Evolutionary conservation across 2,888 invertebrate genomes (phyloP).

Genomic region (Nineta flava): DNA sequence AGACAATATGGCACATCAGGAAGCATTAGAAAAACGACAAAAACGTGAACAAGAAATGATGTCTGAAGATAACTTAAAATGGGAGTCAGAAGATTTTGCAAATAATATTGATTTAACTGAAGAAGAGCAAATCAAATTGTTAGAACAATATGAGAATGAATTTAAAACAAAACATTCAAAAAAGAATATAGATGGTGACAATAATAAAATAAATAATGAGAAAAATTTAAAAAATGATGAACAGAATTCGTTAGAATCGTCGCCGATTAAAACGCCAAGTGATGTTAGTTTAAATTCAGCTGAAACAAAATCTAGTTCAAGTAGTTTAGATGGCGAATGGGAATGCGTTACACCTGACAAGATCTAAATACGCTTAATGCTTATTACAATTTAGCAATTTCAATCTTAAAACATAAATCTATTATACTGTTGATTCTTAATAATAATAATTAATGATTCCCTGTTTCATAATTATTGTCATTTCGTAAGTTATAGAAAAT

Average conservation of each 20-base stretch:
- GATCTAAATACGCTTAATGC: not conserved
- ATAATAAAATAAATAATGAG: slow-evolving; percentile 11
- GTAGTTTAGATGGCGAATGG: slow-evolving; percentile 30
- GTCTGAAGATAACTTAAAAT: slow-evolving; percentile 25
- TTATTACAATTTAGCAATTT: no score
- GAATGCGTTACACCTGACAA: slow-evolving; percentile 15
- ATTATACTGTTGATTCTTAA: no score
- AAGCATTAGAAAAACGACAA: slow-evolving; percentile 36
- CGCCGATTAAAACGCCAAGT: not conserved
- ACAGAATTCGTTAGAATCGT: not conserved
- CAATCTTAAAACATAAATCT: no score
- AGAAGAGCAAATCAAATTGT: slow-evolving; percentile 48
- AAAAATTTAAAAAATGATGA: slow-evolving; percentile 15
- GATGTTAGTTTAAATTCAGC: slow-evolving; percentile 4
- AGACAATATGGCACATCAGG: slow-evolving; percentile 52
- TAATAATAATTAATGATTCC: no score
- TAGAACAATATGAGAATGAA: slow-evolving; percentile 53
- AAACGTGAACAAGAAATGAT: slow-evolving; percentile 30
- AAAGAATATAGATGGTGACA: slow-evolving; percentile 6
- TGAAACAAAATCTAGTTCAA: slow-evolving; percentile 22
- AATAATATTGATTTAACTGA: slow-evolving; percentile 49
- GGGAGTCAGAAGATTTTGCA: slow-evolving; percentile 46
- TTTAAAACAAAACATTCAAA: slow-evolving; percentile 18
- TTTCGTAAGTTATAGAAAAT: no score
- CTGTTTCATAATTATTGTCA: no score